Percentiles rank a stretch among this genome's conserved stretches.
Evolutionary conservation across 1,140 invertebrate species (phyloP).

Genomic region (Scaptomyza pallida): DNA sequence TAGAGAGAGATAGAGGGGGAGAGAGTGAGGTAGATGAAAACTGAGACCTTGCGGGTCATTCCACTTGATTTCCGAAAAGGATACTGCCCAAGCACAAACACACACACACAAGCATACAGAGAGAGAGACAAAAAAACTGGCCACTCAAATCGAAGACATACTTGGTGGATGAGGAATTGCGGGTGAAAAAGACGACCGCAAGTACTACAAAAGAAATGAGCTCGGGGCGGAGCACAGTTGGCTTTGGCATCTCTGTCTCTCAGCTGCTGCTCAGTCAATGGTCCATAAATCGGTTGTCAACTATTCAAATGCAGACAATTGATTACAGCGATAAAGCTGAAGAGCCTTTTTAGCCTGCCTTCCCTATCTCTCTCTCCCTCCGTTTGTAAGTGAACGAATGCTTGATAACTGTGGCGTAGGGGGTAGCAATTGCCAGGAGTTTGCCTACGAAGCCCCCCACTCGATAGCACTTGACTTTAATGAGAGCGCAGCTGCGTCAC

Average conservation of each 20-base stretch:
- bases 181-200: conserved; percentile 50
- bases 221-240: conserved; percentile 33
- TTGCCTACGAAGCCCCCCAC: conserved; percentile 3
- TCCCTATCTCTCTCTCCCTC: conserved; percentile 4
- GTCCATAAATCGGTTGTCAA: conserved; percentile 82
- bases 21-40: too few relatives aligned
- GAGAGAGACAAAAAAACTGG: conserved; percentile 3
- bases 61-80: conserved; percentile 82
- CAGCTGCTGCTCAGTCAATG: conserved; percentile 73
- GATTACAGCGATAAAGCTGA: conserved; percentile 82
- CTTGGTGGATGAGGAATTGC: background rate
- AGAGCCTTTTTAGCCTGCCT: conserved; percentile 65
- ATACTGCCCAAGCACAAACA: conserved; percentile 63
- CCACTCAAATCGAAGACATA: conserved; percentile 30
- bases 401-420: background rate
- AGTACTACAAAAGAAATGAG: conserved; percentile 80
- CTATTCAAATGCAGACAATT: conserved; percentile 83
- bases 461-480: conserved; percentile 50
- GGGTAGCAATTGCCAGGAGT: background rate
- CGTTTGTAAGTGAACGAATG: background rate
- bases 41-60: conserved; percentile 67
- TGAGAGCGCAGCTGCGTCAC: conserved; percentile 69
- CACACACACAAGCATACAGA: conserved; percentile 39
- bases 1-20: background rate
- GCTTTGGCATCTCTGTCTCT: conserved; percentile 22